Base-by-base conservation (phyloP, 2,888 invertebrate genomes). In the Tachina lurida region DNA sequence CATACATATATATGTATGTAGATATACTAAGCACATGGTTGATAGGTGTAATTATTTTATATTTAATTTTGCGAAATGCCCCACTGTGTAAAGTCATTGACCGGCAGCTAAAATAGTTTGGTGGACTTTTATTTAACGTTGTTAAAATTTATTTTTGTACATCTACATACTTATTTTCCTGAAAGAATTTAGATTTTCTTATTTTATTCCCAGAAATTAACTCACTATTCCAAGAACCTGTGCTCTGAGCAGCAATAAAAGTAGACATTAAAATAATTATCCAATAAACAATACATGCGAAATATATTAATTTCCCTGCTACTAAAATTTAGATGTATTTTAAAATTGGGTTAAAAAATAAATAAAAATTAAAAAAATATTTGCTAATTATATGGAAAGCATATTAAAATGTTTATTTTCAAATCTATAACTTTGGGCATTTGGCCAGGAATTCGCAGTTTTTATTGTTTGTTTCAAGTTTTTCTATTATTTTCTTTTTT, bases 391-490 rank as follows among this genome's bases (percentile, higher is more conserved):
- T 41, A 19, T 56, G 75, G n/a, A 75, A 75, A 15, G 17, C n/a
- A 13, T 47, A 10, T 58, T 68, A 41, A 58, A 60, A 77, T 39
- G 63, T 31, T 41, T 52, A 45, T 45, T 60, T 65, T 41, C 41
- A 52, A 19, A 52, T 63, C 19, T n/a, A 58, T 65, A 49, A 52
- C 52, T 67, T 54, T 74, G 67, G 80, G 80, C 80, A 80, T 12
- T 67, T 60, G 60, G 73, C 74, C 80, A 81, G 80, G 52, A 76
- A 47, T 65, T 56, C 17, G 15, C 19, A 39, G 52, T 39, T 65
- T 65, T 45, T 47, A 41, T 45, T 76, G 56, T 47, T 76, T 56
- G 13, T 31, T 52, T 7, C n/a, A 22, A 58, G 31, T 31, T 31
- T 31, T 31, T 31, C 31, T 31, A 31, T 31, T 31, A 7, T 7